A percentile compares a stretch with the other conserved stretches of the same genome.
Conservation (phyloP, 2,113 vertebrate genomes). For the Odontophorus gujanensis region DNA sequence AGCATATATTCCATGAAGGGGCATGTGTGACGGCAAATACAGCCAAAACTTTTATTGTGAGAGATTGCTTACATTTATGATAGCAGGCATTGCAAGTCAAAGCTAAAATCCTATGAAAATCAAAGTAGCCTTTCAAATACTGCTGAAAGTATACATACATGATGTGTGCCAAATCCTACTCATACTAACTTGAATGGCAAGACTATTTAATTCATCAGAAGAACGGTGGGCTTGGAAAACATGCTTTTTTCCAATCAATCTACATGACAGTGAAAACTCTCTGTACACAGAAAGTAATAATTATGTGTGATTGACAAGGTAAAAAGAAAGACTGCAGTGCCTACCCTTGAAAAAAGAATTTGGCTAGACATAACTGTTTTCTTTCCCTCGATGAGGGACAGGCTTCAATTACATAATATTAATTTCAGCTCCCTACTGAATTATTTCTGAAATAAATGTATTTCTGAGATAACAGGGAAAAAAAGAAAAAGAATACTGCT, state of each 20-base stretch:
- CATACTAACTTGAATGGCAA: neutral
- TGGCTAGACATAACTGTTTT: neutral
- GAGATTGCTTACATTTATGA: slow-evolving; percentile 62
- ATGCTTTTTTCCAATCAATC: slow-evolving; percentile 41
- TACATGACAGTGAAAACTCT: slow-evolving; percentile 41
- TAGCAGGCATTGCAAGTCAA: slow-evolving; percentile 17
- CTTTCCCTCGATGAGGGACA: neutral
- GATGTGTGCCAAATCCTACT: neutral
- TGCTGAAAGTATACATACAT: neutral
- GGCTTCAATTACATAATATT: neutral
- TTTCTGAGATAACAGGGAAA: neutral
- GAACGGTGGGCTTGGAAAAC: slow-evolving; percentile 6
- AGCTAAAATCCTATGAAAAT: slow-evolving; percentile 9
- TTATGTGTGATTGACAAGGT: slow-evolving; percentile 44
- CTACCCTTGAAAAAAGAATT: neutral
- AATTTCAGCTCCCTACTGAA: neutral
- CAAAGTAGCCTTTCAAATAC: slow-evolving; percentile 23
- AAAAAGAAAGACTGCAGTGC: slow-evolving; percentile 4
- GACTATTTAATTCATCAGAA: slow-evolving; percentile 31
- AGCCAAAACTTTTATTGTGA: slow-evolving; percentile 69
- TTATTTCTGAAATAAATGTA: neutral
- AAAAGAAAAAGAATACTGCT: neutral
- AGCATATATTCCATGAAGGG: slow-evolving; percentile 47
- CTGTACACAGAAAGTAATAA: slow-evolving; percentile 50
- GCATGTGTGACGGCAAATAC: slow-evolving; percentile 43